Percentiles rank a stretch among this genome's conserved stretches.
Evolutionary conservation across 2,888 invertebrate genomes (phyloP).

Genomic region (Halictus ligatus): DNA sequence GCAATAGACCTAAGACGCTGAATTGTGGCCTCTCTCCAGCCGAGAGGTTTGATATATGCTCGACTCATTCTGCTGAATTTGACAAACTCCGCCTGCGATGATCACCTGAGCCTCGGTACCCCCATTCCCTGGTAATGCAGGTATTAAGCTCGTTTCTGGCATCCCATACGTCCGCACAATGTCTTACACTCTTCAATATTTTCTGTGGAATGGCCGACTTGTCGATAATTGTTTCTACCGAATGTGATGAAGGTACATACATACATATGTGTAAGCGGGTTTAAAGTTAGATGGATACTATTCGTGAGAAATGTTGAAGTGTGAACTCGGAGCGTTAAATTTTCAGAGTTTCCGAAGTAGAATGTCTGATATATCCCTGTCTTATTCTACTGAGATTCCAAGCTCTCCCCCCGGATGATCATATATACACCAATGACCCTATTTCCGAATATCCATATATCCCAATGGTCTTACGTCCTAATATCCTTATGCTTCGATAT

Average conservation of each 20-base stretch:
- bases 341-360: not conserved
- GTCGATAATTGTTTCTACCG: not conserved
- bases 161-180: not conserved
- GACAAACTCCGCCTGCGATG: not conserved
- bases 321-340: not conserved
- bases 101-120: not conserved
- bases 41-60: not conserved
- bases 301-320: no score
- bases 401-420: slow-evolving; percentile 7
- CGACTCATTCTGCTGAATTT: not conserved
- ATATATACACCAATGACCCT: slow-evolving; percentile 17
- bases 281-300: not conserved
- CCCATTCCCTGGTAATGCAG: not conserved
- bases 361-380: not conserved
- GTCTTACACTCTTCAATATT: not conserved
- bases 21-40: not conserved
- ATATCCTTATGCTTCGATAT: slow-evolving; percentile 18
- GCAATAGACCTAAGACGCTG: not conserved
- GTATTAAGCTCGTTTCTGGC: not conserved
- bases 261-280: accelerated
- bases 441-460: slow-evolving; percentile 19
- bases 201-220: not conserved
- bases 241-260: not conserved
- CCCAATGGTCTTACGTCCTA: slow-evolving; percentile 18
- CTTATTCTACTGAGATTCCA: slow-evolving; percentile 10